These are phyloP conservation scores for Acronicta leporina DNA, from an alignment of 2,888 invertebrate species.

Conservation along the genomic window DNA sequence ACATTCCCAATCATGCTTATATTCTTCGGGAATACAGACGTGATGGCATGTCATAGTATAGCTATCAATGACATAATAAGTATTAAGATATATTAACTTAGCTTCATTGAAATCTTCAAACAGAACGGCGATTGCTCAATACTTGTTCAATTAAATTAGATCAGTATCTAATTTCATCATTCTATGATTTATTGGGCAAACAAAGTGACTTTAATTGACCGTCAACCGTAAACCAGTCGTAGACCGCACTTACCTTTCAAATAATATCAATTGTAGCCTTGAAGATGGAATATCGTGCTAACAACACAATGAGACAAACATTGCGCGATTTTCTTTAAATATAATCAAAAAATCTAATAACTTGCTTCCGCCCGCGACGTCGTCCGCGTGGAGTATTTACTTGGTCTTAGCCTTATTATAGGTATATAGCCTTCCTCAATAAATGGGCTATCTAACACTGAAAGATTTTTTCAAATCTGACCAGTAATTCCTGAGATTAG, in stretches of 20 bases:
- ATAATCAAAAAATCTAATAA: no score
- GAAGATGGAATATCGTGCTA: conserved; percentile 30
- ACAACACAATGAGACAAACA: conserved; percentile 16
- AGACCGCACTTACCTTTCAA: conserved; percentile 46
- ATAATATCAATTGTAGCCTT: conserved; percentile 41
- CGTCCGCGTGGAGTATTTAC: no score
- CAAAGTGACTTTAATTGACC: conserved; percentile 52
- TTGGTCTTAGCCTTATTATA: no score
- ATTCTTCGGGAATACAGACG: no score
- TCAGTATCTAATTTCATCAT: conserved; percentile 50
- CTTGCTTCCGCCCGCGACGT: no score
- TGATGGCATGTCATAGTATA: no score
- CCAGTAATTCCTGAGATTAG: no score
- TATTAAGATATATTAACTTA: neutral
- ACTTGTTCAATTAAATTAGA: conserved; percentile 45
- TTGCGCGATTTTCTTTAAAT: conserved; percentile 35
- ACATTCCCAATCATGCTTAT: no score
- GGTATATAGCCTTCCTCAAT: no score
- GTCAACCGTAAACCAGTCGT: conserved; percentile 43
- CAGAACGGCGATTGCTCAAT: conserved; percentile 27
- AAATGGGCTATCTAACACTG: no score
- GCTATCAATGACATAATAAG: no score
- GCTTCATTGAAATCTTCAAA: conserved; percentile 26
- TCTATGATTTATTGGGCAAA: conserved; percentile 53
- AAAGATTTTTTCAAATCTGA: no score